A percentile compares a stretch with the other conserved stretches of the same genome.
These are phyloP conservation scores for Leptinotarsa tumamoca DNA, from an alignment of 2,888 invertebrate species.

Conservation along the genomic window DNA sequence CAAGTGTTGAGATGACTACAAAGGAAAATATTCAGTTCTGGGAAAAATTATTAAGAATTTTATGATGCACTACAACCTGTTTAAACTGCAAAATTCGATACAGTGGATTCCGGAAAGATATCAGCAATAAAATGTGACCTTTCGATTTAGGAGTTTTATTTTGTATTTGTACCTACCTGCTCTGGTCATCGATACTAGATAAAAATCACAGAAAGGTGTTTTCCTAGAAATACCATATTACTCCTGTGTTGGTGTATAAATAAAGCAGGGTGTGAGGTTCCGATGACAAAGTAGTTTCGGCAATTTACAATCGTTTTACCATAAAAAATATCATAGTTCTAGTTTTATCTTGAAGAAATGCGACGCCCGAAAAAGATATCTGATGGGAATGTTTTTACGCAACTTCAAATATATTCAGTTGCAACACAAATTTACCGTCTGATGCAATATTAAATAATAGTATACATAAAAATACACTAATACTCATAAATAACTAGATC, in stretches of 20 bases:
- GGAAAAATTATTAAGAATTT: neutral
- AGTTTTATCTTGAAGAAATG: neutral
- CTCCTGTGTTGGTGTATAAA: neutral
- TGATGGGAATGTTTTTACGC: neutral
- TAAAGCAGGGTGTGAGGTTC: neutral
- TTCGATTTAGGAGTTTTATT: neutral
- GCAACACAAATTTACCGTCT: no score
- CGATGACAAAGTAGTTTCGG: neutral
- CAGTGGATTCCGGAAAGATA: neutral
- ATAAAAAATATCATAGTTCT: neutral
- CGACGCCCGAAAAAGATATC: neutral
- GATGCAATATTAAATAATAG: no score
- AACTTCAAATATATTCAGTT: no score
- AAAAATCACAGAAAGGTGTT: neutral
- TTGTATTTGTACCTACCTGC: neutral
- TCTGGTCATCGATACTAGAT: neutral
- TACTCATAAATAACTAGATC: no score
- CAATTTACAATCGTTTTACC: neutral
- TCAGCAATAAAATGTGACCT: neutral
- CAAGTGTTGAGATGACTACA: no score
- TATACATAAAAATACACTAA: no score
- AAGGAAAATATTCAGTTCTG: neutral
- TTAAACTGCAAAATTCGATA: neutral
- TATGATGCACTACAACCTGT: neutral
- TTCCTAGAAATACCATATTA: slow-evolving; percentile 2